Percentiles rank a stretch among this genome's conserved stretches.
phyloP scores from a whole-genome alignment of 2,888 invertebrate genomes.

The Dicranocentrus wangi region DNA sequence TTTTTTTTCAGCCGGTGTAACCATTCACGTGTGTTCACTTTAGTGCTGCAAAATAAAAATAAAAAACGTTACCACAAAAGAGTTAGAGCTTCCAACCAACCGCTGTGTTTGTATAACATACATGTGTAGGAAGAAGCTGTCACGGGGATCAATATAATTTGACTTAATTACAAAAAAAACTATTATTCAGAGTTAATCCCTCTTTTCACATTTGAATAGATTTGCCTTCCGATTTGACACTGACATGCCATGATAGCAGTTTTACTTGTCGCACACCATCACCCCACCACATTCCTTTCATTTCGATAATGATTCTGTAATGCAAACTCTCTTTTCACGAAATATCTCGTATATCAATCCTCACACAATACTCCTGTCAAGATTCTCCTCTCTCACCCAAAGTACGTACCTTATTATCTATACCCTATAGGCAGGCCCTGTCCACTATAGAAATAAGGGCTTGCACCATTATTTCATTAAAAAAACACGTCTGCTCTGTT shows the following conservation, averaged over 20 bases:
- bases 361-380: no score
- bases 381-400: neutral
- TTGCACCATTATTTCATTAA: no score
- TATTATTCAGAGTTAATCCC: no score
- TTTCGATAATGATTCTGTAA: neutral
- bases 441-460: no score
- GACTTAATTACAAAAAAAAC: slow-evolving; percentile 7
- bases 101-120: neutral
- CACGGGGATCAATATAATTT: neutral
- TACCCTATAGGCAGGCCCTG: no score
- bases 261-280: slow-evolving; percentile 1
- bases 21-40: no score
- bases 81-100: neutral
- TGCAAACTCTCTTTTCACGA: neutral
- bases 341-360: no score
- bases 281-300: neutral
- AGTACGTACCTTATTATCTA: neutral
- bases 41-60: no score
- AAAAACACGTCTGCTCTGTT: no score
- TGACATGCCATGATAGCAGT: slow-evolving; percentile 6
- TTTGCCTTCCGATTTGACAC: neutral
- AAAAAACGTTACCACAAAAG: neutral
- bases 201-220: neutral
- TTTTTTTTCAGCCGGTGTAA: no score
- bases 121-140: slow-evolving; percentile 1